phyloP scores from a whole-genome alignment of 2,888 invertebrate genomes.

The Dynastes maya region DNA sequence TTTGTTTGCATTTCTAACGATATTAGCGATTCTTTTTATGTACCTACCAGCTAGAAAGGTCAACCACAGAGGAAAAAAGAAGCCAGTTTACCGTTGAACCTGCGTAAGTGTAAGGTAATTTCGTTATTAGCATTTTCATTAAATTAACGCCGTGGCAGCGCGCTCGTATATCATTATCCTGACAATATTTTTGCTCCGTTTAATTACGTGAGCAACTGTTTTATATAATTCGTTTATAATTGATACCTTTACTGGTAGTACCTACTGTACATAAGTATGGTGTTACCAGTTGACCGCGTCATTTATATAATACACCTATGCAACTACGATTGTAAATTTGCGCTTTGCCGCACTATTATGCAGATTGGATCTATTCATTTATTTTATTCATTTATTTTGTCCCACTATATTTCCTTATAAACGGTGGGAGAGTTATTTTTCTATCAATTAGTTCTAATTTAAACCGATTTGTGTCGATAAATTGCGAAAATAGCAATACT shows the following conservation, averaged over 20 bases:
- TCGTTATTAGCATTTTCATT: constrained; percentile 37
- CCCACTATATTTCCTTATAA: constrained; percentile 1
- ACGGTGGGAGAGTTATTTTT: neutral
- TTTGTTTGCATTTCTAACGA: neutral
- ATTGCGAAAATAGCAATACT: neutral
- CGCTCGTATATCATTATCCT: constrained; percentile 10
- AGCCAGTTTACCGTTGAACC: constrained; percentile 17
- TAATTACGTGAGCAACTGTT: constrained; percentile 32
- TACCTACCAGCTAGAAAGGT: constrained; percentile 6
- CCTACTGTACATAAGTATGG: neutral
- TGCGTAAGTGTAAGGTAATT: constrained; percentile 19
- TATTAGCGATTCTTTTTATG: neutral
- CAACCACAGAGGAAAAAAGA: constrained; percentile 1
- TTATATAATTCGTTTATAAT: constrained; percentile 41
- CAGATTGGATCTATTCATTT: neutral
- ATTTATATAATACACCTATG: neutral
- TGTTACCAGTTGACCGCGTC: neutral
- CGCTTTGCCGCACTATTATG: neutral
- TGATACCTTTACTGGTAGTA: constrained; percentile 15
- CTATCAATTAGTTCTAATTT: constrained; percentile 5
- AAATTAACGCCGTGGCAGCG: neutral
- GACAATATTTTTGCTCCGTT: constrained; percentile 32
- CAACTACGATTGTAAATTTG: constrained; percentile 3
- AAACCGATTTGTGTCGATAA: neutral
- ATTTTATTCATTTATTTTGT: neutral